A percentile compares a stretch with the other conserved stretches of the same genome.
These are phyloP conservation scores for Monarcha castaneiventris DNA, from an alignment of 2,113 vertebrate genomes.

Conservation along the genomic window DNA sequence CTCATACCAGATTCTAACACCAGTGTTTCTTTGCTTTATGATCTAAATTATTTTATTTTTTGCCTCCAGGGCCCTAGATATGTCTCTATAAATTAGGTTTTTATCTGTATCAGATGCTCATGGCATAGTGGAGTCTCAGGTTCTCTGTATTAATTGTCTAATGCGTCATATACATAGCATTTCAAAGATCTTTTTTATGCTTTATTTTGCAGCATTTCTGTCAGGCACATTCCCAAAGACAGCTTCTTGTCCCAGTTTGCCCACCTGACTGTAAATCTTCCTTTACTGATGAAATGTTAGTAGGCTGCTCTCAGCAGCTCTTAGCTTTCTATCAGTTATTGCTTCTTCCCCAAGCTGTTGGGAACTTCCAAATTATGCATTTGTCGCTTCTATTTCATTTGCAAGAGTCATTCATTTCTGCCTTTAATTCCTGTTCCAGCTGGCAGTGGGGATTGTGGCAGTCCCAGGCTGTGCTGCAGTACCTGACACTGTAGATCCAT, in stretches of 20 bases:
- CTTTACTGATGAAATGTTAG: background rate
- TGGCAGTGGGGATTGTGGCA: background rate
- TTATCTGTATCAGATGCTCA: background rate
- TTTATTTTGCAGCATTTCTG: constrained; percentile 30
- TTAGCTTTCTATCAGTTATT: background rate
- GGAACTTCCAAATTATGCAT: constrained; percentile 9
- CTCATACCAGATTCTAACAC: background rate
- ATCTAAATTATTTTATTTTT: background rate
- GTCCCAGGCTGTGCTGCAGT: background rate
- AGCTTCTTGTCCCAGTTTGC: background rate
- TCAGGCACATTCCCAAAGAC: background rate
- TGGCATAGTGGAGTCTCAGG: background rate
- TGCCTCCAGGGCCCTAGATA: background rate
- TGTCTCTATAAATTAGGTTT: constrained; percentile 6
- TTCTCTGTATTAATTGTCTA: constrained; percentile 27
- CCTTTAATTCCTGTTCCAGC: constrained; percentile 4
- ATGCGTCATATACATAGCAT: background rate
- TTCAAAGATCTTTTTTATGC: constrained; percentile 5
- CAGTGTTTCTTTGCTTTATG: background rate
- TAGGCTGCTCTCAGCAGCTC: background rate
- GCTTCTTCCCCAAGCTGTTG: constrained; percentile 18
- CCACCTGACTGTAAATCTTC: background rate
- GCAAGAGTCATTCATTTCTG: background rate
- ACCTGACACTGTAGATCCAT: background rate
- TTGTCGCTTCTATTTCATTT: constrained; percentile 1